Evolutionary conservation across 2,888 invertebrate genomes (phyloP).

Genomic region (Priocnemis perturbator): DNA sequence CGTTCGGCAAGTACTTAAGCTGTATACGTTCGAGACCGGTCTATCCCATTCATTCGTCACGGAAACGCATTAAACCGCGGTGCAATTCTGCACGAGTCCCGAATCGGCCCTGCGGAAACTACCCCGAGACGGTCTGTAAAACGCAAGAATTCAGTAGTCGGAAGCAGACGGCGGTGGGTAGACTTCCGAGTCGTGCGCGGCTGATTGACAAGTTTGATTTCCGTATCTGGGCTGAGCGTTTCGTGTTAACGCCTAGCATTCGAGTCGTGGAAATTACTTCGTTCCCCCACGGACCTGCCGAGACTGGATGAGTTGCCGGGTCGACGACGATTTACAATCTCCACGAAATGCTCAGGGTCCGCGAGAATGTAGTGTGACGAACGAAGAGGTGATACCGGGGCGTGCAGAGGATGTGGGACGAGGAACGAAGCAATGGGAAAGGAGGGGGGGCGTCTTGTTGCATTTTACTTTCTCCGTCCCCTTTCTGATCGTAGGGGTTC

Average conservation of each 20-base stretch:
- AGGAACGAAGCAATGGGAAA: not conserved
- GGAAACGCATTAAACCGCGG: no score
- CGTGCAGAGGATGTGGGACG: not conserved
- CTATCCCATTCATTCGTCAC: no score
- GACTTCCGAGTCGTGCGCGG: not conserved
- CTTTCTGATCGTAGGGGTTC: conserved; percentile 18
- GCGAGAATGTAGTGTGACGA: conserved; percentile 5
- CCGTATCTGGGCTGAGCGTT: conserved; percentile 37
- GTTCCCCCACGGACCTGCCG: conserved; percentile 31
- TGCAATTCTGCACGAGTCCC: no score
- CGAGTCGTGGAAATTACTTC: conserved; percentile 52
- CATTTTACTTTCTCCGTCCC: conserved; percentile 23
- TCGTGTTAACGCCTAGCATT: conserved; percentile 35
- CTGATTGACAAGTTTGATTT: conserved; percentile 50
- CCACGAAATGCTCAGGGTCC: conserved; percentile 30
- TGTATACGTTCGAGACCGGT: no score
- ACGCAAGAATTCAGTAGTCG: no score
- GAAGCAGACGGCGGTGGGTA: no score
- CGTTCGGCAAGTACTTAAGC: no score
- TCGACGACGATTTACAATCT: conserved; percentile 50
- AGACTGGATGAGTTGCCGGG: conserved; percentile 19
- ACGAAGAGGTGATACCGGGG: not conserved
- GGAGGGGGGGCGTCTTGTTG: conserved; percentile 2
- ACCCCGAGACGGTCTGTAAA: no score
- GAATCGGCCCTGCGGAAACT: no score